Percentiles rank a stretch among this genome's conserved stretches.
These are phyloP conservation scores for Ceraclea dissimilis DNA, from an alignment of 2,888 invertebrate genomes.

Conservation along the genomic window DNA sequence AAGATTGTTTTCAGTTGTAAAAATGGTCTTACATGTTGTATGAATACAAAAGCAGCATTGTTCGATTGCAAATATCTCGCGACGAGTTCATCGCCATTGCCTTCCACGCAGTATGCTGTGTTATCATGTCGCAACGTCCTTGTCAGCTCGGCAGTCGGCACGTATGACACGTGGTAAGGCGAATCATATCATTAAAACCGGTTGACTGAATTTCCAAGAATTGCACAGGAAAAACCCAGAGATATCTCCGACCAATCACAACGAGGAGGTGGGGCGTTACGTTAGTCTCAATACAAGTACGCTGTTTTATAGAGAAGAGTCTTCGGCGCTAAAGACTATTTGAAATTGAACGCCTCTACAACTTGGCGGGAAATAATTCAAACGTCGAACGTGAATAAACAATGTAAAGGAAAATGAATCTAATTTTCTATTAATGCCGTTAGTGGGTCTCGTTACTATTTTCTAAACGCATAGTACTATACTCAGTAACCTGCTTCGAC, in stretches of 20 bases:
- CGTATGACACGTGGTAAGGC: background rate
- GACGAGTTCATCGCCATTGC: too few relatives aligned
- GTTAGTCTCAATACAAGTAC: background rate
- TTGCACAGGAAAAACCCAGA: conserved; percentile 20
- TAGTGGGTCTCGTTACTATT: background rate
- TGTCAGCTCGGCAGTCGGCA: background rate
- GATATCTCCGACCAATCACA: conserved; percentile 15
- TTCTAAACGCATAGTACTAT: too few relatives aligned
- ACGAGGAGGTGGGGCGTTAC: conserved; percentile 9
- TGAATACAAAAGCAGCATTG: too few relatives aligned
- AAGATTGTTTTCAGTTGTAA: too few relatives aligned
- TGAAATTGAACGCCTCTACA: background rate
- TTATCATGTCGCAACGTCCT: conserved; percentile 1
- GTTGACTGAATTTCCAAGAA: conserved; percentile 16
- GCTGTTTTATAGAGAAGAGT: background rate
- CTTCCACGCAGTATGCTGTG: too few relatives aligned
- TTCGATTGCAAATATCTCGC: too few relatives aligned
- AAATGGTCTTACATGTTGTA: too few relatives aligned
- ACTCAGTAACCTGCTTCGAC: too few relatives aligned
- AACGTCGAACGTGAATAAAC: background rate
- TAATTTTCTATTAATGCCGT: background rate
- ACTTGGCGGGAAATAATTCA: background rate
- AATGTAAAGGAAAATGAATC: background rate
- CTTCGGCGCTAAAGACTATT: conserved; percentile 5
- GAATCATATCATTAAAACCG: conserved; percentile 5